Base-by-base conservation (phyloP, 1,140 invertebrate species). In the Drosophila suzukii region DNA sequence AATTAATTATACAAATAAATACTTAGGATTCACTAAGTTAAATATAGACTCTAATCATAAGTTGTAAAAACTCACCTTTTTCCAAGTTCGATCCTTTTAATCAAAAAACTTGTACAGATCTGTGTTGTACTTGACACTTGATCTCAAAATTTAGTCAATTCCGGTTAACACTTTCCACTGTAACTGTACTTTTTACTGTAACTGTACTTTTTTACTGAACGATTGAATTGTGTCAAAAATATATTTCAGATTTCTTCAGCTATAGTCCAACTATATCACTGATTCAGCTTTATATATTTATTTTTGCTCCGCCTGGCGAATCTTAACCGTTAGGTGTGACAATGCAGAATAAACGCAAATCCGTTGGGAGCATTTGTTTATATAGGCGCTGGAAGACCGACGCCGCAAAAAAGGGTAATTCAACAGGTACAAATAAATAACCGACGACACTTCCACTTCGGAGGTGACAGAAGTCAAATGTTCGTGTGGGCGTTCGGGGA, bases 291-390 rank as follows among this genome's bases (percentile, higher is more conserved):
- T 13, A 36, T 27, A 43, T 36, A 47, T 36, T 3, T 1, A 6
- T 30, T 62, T 51, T 63, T 38, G 24, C 39, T 51, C 50, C 59
- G 59, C 55, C 41, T 56, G 44, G 54, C 39, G 30, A 76, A 68
- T 78, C 65, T 76, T 79, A 68, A 73, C 71, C 83, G 83, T 86
- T 82, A 73, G 82, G 47, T 79, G 78, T 76, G 70, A 82, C 84
- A 89, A 59, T 80, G 79, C 76, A 73, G 79, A 88, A 88, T 88
- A 88, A 88, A 89, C 80, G 79, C 76, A 89, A 83, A 80, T 88
- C 84, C 83, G 80, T 71, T 63, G 79, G 50, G 73, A 57, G 63
- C 80, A 83, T 83, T 88, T 88, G 75, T 83, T 88, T 88, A 77
- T 88, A 88, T 88, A 88, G 83, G 76, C 76, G 59, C 61, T 63